Conservation (phyloP, 1,140 invertebrate genomes). For the Oryzaephilus surinamensis region DNA sequence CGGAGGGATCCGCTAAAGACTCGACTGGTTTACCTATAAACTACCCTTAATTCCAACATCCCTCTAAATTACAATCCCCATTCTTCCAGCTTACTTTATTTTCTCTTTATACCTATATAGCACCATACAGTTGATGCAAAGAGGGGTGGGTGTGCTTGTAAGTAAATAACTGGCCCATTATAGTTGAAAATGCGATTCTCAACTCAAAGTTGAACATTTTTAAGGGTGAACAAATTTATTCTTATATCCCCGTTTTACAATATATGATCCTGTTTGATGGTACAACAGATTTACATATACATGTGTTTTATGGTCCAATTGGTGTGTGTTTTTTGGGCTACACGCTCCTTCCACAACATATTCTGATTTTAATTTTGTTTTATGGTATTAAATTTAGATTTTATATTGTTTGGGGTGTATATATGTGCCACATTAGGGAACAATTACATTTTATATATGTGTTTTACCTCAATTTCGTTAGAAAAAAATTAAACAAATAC, state of each 20-base stretch:
- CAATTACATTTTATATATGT: too few relatives aligned
- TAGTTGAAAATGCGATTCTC: constrained; percentile 30
- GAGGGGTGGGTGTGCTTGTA: too few relatives aligned
- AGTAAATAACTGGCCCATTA: constrained; percentile 39
- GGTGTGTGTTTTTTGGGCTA: constrained; percentile 29
- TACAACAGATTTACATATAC: constrained; percentile 34
- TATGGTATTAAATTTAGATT: constrained; percentile 23
- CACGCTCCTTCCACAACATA: constrained; percentile 19
- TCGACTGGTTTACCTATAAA: constrained; percentile 38
- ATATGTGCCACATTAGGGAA: too few relatives aligned
- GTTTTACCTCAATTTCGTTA: too few relatives aligned
- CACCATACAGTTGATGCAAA: background rate
- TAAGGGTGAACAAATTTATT: constrained; percentile 9
- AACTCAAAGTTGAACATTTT: constrained; percentile 20
- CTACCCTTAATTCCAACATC: constrained; percentile 40
- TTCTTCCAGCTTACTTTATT: constrained; percentile 38
- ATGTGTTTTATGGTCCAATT: constrained; percentile 34
- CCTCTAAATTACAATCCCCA: constrained; percentile 40
- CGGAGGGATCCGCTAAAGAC: constrained; percentile 32
- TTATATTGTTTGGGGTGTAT: too few relatives aligned
- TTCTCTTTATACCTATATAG: constrained; percentile 29
- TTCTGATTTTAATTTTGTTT: constrained; percentile 32
- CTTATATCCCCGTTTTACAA: constrained; percentile 24
- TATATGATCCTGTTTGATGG: constrained; percentile 29
- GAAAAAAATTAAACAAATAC: too few relatives aligned